Conservation (phyloP, 2,888 invertebrate genomes). For the Drosophila mimica region DNA sequence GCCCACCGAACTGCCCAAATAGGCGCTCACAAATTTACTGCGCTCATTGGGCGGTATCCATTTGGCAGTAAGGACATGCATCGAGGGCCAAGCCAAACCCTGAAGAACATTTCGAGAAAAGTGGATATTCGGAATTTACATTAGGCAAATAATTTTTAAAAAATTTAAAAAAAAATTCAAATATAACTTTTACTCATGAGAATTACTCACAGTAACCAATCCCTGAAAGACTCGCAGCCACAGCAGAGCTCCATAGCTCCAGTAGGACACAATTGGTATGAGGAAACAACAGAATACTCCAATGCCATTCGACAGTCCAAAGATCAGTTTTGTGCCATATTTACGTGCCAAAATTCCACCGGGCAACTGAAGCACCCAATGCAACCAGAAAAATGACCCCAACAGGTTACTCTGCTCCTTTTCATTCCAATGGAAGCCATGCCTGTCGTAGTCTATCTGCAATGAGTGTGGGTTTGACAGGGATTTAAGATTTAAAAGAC, state of each 20-base stretch:
- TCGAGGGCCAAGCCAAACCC: slow-evolving; percentile 91
- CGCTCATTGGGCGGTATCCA: slow-evolving; percentile 94
- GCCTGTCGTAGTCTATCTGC: slow-evolving; percentile 74
- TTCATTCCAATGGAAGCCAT: slow-evolving; percentile 88
- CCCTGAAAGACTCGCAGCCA: slow-evolving; percentile 89
- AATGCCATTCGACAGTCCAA: slow-evolving; percentile 88
- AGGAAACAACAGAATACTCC: slow-evolving; percentile 88
- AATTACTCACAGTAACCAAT: slow-evolving; percentile 87
- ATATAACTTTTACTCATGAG: background rate
- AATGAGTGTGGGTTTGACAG: background rate
- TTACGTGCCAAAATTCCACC: slow-evolving; percentile 89
- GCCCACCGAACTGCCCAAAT: slow-evolving; percentile 89
- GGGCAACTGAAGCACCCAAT: slow-evolving; percentile 90
- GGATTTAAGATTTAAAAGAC: background rate
- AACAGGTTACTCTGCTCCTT: slow-evolving; percentile 88
- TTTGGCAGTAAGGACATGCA: slow-evolving; percentile 91
- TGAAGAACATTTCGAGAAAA: slow-evolving; percentile 62
- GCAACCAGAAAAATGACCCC: slow-evolving; percentile 90
- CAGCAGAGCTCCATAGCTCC: slow-evolving; percentile 87
- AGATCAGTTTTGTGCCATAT: slow-evolving; percentile 90
- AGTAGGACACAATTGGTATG: slow-evolving; percentile 88
- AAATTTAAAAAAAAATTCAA: background rate
- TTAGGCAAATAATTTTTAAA: background rate
- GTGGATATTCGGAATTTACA: too few relatives aligned
- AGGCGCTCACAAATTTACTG: slow-evolving; percentile 89